A percentile compares a stretch with the other conserved stretches of the same genome.
phyloP scores from a whole-genome alignment of 2,113 vertebrate genomes.

The Gnathonemus echidnorhynchus region DNA sequence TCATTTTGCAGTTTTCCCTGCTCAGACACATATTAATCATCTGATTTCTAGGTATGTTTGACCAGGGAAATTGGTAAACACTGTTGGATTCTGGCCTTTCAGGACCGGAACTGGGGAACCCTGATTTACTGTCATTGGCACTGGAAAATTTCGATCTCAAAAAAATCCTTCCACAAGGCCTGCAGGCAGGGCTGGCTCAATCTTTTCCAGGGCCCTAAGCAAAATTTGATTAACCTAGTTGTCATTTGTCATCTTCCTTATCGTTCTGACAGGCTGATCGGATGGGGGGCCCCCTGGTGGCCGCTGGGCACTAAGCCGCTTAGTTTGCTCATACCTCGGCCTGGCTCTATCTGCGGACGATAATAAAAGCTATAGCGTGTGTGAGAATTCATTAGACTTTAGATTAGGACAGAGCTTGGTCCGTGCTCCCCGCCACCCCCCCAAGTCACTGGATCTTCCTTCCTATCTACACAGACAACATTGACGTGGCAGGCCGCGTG shows the following conservation, averaged over 20 bases:
- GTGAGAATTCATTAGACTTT: background rate
- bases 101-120: background rate
- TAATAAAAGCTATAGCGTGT: background rate
- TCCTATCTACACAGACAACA: conserved; percentile 37
- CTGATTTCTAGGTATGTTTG: background rate
- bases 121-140: background rate
- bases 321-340: background rate
- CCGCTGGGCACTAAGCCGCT: background rate
- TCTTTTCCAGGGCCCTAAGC: background rate
- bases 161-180: background rate
- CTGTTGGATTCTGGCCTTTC: background rate
- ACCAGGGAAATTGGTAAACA: background rate
- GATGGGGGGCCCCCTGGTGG: background rate
- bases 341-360: background rate
- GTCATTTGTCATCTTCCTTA: background rate
- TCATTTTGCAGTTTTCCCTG: background rate
- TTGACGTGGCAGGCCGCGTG: conserved; percentile 53
- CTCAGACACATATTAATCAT: background rate
- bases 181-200: background rate
- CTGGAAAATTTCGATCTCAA: background rate
- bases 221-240: background rate
- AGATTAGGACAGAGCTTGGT: background rate
- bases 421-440: background rate
- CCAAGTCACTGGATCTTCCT: background rate
- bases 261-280: background rate